A percentile compares a stretch with the other conserved stretches of the same genome.
Conservation (phyloP, 2,797 vertebrate species). For the Sebastes kiyomatsui region DNA sequence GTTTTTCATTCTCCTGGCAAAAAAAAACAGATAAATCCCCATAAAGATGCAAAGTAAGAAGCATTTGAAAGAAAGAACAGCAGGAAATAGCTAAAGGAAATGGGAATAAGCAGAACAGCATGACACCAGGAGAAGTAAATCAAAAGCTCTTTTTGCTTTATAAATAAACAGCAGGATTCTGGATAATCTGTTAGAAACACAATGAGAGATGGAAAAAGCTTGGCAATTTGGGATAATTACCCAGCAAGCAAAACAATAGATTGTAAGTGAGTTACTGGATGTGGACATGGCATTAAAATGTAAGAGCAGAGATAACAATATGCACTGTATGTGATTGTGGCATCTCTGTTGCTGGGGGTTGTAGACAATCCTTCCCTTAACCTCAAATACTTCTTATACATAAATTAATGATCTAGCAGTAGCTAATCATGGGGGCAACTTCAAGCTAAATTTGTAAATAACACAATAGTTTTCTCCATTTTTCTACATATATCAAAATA, state of each 20-base stretch:
- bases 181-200: not conserved
- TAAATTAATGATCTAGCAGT: not conserved
- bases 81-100: not conserved
- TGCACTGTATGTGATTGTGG: not conserved
- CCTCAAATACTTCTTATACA: not conserved
- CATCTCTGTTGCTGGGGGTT: not conserved
- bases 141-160: not conserved
- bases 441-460: not conserved
- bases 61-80: not conserved
- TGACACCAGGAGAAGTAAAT: not conserved
- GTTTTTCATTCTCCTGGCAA: not conserved
- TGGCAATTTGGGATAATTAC: not conserved
- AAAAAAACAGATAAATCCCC: not conserved
- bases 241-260: not conserved
- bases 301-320: not conserved
- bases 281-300: not conserved
- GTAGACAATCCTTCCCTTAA: too few species aligned
- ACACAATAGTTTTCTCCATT: not conserved
- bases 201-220: not conserved
- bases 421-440: not conserved
- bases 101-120: not conserved
- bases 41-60: not conserved
- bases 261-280: not conserved
- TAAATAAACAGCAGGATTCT: not conserved
- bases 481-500: not conserved